Percentiles rank a stretch among this genome's conserved stretches.
phyloP scores from a whole-genome alignment of 2,888 invertebrate genomes.

The Strigamia maritima region DNA sequence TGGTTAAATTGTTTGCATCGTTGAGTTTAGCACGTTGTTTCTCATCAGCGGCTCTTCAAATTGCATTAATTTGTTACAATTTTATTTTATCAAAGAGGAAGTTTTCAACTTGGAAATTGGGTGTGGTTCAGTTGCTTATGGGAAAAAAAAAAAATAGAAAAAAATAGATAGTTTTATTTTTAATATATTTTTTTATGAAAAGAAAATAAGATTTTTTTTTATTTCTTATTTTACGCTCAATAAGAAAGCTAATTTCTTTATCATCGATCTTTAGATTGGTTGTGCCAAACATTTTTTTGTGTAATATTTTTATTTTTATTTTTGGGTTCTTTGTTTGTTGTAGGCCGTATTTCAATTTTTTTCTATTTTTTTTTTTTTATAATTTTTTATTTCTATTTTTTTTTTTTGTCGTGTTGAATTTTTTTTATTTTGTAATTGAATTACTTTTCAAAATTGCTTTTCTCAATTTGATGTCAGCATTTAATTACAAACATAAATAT shows the following conservation, averaged over 20 bases:
- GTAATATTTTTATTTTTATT: background rate
- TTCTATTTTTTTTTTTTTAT: background rate
- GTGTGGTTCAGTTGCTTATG: no score
- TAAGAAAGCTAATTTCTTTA: constrained; percentile 16
- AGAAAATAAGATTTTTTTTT: background rate
- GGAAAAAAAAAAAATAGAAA: background rate
- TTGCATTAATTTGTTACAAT: no score
- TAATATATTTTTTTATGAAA: background rate
- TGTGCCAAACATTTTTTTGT: background rate
- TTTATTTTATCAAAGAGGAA: no score
- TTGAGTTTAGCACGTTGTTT: background rate
- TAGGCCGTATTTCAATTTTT: background rate
- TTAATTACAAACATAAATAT: background rate
- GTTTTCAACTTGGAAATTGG: no score
- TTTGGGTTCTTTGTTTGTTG: background rate
- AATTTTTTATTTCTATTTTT: background rate
- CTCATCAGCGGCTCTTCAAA: no score
- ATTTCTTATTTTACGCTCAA: background rate
- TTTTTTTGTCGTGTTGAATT: background rate
- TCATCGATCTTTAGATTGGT: constrained; percentile 28
- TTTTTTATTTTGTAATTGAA: background rate
- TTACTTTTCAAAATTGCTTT: constrained; percentile 14
- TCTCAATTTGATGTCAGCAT: background rate
- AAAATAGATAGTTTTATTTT: background rate
- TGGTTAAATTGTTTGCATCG: background rate